Percentiles rank a stretch among this genome's conserved stretches.
These are phyloP conservation scores for Athalia rosae DNA, from an alignment of 2,888 invertebrate species.

Conservation along the genomic window DNA sequence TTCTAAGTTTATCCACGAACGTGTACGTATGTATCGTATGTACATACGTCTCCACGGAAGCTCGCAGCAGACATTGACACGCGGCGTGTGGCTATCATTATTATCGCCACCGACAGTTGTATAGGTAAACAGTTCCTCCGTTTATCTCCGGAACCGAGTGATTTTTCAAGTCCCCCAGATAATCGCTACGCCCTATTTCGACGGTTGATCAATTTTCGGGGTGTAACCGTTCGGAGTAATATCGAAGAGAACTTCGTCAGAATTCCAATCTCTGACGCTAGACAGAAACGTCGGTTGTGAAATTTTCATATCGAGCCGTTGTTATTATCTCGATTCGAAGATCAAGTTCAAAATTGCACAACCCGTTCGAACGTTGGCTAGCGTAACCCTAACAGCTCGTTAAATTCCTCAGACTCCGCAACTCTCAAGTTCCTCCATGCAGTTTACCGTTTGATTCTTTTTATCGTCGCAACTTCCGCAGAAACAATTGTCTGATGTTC, in stretches of 20 bases:
- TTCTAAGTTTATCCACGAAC: constrained; percentile 41
- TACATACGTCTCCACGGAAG: neutral
- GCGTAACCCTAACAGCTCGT: constrained; percentile 22
- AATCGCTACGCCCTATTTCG: neutral
- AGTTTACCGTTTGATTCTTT: neutral
- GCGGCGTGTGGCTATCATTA: constrained; percentile 7
- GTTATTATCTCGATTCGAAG: constrained; percentile 3
- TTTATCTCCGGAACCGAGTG: neutral
- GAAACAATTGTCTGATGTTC: neutral
- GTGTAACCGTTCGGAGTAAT: neutral
- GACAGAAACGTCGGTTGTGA: neutral
- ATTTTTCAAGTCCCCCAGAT: neutral
- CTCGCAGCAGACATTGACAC: constrained; percentile 3
- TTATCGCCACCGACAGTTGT: constrained; percentile 11
- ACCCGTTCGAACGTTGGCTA: neutral
- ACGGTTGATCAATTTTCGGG: neutral
- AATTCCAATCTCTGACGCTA: constrained; percentile 5
- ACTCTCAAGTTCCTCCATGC: constrained; percentile 3
- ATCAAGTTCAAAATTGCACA: constrained; percentile 38
- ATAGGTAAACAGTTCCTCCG: constrained; percentile 13
- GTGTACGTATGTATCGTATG: too few relatives aligned
- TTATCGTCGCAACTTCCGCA: neutral
- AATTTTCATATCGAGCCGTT: neutral
- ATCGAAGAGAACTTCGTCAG: neutral
- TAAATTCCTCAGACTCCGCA: constrained; percentile 1